Conservation (phyloP, 2,888 invertebrate species). For the Linnaemya tessellans region DNA sequence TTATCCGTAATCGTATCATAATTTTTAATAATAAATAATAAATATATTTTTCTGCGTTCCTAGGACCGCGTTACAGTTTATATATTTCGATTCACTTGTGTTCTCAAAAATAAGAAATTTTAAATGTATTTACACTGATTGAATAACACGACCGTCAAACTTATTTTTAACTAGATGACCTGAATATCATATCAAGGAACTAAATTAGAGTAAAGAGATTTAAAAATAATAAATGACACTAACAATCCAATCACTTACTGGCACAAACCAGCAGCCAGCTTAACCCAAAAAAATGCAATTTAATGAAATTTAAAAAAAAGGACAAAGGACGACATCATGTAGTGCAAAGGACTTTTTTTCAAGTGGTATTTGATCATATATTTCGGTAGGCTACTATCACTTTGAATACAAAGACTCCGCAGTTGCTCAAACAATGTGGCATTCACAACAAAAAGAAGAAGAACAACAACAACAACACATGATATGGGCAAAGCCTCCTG, state of each 20-base stretch:
- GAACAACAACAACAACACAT: neutral
- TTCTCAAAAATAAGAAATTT: too few species aligned
- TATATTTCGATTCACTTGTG: too few species aligned
- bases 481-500: conserved; percentile 11
- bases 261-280: conserved; percentile 12
- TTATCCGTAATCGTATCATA: neutral
- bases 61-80: neutral
- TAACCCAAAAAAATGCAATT: conserved; percentile 1
- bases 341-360: conserved; percentile 16
- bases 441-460: neutral
- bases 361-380: conserved; percentile 28
- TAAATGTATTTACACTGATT: too few species aligned
- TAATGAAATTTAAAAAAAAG: conserved; percentile 21
- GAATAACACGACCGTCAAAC: conserved; percentile 43
- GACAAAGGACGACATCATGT: conserved; percentile 27
- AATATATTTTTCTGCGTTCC: neutral
- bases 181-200: neutral
- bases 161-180: conserved; percentile 6
- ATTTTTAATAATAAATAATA: neutral
- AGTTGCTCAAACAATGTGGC: too few species aligned
- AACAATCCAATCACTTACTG: neutral
- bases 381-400: neutral
- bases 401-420: neutral
- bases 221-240: conserved; percentile 15
- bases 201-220: conserved; percentile 16